Percentiles rank a stretch among this genome's conserved stretches.
Conservation (phyloP, 2,797 vertebrate genomes). For the Lacerta agilis region DNA sequence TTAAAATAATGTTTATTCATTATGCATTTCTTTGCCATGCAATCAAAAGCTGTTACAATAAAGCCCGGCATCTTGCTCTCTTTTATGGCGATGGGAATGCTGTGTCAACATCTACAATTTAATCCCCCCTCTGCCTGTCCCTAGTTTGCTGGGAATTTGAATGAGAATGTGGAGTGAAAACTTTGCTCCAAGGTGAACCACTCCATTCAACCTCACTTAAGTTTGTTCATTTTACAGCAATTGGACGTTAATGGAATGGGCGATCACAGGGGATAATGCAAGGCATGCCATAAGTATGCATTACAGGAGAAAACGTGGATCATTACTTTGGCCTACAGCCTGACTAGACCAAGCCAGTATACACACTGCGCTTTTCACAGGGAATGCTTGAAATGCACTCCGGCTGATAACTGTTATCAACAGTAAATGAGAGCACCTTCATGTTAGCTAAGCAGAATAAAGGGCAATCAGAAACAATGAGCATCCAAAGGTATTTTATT, state of each 20-base stretch:
- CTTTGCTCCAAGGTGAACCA: constrained; percentile 52
- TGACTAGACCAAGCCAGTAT: neutral
- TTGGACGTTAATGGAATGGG: constrained; percentile 3
- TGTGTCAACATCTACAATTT: constrained; percentile 58
- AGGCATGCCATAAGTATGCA: neutral
- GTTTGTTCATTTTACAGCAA: constrained; percentile 18
- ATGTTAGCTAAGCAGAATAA: neutral
- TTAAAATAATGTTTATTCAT: constrained; percentile 82
- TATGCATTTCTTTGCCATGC: constrained; percentile 65
- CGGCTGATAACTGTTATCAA: neutral
- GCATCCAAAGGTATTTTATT: neutral
- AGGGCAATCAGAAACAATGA: too few relatives aligned
- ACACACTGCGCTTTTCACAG: neutral
- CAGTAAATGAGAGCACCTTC: neutral
- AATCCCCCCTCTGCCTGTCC: constrained; percentile 17
- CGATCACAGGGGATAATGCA: neutral
- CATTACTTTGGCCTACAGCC: neutral
- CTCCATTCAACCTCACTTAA: constrained; percentile 7
- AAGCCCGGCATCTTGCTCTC: constrained; percentile 39
- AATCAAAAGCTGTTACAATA: constrained; percentile 70
- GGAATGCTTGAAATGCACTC: neutral
- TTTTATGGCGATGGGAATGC: constrained; percentile 13
- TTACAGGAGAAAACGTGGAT: neutral
- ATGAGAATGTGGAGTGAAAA: constrained; percentile 50
- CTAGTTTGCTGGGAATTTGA: constrained; percentile 38